Evolutionary conservation across 2,888 invertebrate species (phyloP), one percentile per base, ranked within the genome.

Genomic region (Polydrusus pterygomalis): DNA sequence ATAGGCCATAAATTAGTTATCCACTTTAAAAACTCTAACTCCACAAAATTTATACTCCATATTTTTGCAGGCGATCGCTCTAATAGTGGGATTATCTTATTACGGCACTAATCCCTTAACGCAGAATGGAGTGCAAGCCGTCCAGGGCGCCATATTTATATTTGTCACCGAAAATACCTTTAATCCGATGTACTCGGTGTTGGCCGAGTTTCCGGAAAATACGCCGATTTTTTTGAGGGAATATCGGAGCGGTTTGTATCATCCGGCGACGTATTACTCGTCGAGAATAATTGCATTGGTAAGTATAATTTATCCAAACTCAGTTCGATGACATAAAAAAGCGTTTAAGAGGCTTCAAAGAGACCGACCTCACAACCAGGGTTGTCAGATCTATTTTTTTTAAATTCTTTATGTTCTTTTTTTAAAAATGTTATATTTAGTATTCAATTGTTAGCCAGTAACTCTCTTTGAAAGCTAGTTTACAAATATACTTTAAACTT

Each of bases 151-250:
- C 0, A 88, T 97, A 7, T 97, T 97, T 87, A 93, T 96, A 80
- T 91, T 97, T 87, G 95, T 96, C 54, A 93, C 95, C 0, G 97
- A 97, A 89, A 95, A 96, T 84, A 95, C 96, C 0, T 97, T 97
- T 87, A 92, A 93, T 70, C 96, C 96, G 0, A 95, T 97, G 94
- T 97, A 97, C 86, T 94, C 96, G 0, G 95, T 96, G 0, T 89
- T 98, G 49, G 92, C 95, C 80, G 91, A 95, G 82, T 95, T 97
- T 84, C 96, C 96, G 0, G 92, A 92, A 81, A 91, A 92, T 84
- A 91, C 95, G 78, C 96, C 97, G 0, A 88, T 97, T 56, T 93
- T 97, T 83, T 88, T 94, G 47, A 89, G 97, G 75, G 97, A 97
- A 85, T 91, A 95, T 78, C 91, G 93, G 76, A 94, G 96, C 15